Percentiles rank a stretch among this genome's conserved stretches.
Conservation (phyloP, 2,888 invertebrate species). For the Troglohyphantes excavatus region DNA sequence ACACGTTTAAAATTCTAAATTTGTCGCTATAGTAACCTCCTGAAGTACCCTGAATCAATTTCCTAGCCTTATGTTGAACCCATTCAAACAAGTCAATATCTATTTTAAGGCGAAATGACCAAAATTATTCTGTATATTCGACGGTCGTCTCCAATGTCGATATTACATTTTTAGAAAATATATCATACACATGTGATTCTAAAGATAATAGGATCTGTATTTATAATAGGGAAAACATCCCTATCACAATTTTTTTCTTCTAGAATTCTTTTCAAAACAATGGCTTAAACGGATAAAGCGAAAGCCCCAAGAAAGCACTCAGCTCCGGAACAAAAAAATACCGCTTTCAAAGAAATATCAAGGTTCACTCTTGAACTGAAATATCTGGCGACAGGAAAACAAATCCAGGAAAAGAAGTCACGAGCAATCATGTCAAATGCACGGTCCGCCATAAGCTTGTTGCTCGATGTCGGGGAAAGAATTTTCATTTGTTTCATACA, state of each 20-base stretch:
- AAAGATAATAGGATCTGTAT: too few relatives aligned
- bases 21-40: too few relatives aligned
- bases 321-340: conserved; percentile 16
- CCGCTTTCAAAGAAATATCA: conserved; percentile 43
- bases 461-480: conserved; percentile 12
- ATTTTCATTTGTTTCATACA: conserved; percentile 26
- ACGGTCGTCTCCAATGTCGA: too few relatives aligned
- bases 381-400: conserved; percentile 14
- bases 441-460: conserved; percentile 8
- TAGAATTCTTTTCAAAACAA: not conserved
- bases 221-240: too few relatives aligned
- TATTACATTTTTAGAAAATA: too few relatives aligned
- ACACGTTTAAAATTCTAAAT: too few relatives aligned
- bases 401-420: conserved; percentile 29
- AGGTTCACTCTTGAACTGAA: conserved; percentile 26
- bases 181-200: not conserved
- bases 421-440: conserved; percentile 44
- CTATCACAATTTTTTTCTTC: not conserved
- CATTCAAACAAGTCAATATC: too few relatives aligned
- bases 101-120: too few relatives aligned
- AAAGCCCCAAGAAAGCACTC: conserved; percentile 11
- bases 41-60: too few relatives aligned
- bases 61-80: too few relatives aligned
- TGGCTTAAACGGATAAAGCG: not conserved
- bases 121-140: too few relatives aligned